Evolutionary conservation across 2,888 invertebrate genomes (phyloP).

Genomic region (Conus canariensis): DNA sequence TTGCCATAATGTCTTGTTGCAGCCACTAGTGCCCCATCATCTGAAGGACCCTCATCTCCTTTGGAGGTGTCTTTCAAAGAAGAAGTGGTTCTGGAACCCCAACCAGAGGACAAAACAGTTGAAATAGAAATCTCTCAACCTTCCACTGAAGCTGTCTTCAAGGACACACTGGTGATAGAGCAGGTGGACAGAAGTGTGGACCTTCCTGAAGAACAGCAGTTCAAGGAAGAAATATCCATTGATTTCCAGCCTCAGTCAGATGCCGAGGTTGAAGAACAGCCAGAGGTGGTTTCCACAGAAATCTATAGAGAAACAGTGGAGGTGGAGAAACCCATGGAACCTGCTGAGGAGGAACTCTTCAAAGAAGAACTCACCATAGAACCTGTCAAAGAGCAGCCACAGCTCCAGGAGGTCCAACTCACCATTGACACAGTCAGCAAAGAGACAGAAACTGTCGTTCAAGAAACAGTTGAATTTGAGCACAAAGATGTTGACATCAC

Average conservation of each 20-base stretch:
- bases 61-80: slow-evolving; percentile 48
- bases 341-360: slow-evolving; percentile 43
- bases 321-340: slow-evolving; percentile 42
- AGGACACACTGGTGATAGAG: slow-evolving; percentile 54
- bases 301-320: slow-evolving; percentile 43
- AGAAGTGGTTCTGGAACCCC: slow-evolving; percentile 46
- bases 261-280: slow-evolving; percentile 42
- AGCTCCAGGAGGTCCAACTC: slow-evolving; percentile 46
- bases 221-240: slow-evolving; percentile 49
- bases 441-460: slow-evolving; percentile 42
- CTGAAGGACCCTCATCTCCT: slow-evolving; percentile 47
- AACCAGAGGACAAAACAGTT: slow-evolving; percentile 36
- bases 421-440: slow-evolving; percentile 33
- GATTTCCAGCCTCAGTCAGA: slow-evolving; percentile 13
- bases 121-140: slow-evolving; percentile 47
- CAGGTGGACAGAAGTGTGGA: slow-evolving; percentile 48
- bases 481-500: slow-evolving; percentile 37
- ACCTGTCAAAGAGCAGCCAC: slow-evolving; percentile 49
- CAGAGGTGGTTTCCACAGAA: slow-evolving; percentile 34
- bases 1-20: slow-evolving; percentile 37
- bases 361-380: slow-evolving; percentile 51
- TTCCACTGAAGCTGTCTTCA: slow-evolving; percentile 55
- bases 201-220: slow-evolving; percentile 41
- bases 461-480: slow-evolving; percentile 47
- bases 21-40: slow-evolving; percentile 52